A percentile compares a stretch with the other conserved stretches of the same genome.
Conservation (phyloP, 2,113 vertebrate species). For the Hippocampus abdominalis region DNA sequence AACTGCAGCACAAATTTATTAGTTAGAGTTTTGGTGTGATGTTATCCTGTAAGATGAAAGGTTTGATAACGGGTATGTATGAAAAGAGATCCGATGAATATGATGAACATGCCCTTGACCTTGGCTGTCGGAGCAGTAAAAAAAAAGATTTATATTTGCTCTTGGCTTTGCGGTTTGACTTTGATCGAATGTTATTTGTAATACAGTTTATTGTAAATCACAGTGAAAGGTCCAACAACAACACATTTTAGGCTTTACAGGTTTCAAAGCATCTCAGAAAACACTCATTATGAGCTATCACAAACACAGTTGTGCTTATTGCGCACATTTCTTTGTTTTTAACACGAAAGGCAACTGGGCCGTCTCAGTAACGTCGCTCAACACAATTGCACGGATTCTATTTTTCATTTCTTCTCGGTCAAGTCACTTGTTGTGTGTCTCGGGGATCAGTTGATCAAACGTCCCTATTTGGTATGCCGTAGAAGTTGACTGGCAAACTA, state of each 20-base stretch:
- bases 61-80: constrained; percentile 1
- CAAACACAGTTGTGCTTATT: too few relatives aligned
- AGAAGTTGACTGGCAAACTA: too few relatives aligned
- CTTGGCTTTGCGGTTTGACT: not conserved
- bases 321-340: too few relatives aligned
- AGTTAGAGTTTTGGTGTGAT: not conserved
- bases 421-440: too few relatives aligned
- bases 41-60: not conserved
- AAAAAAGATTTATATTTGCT: not conserved
- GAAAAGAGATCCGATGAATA: not conserved
- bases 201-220: not conserved
- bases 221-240: not conserved
- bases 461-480: too few relatives aligned
- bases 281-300: too few relatives aligned
- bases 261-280: not conserved
- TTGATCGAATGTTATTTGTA: not conserved
- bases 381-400: too few relatives aligned
- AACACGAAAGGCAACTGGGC: too few relatives aligned
- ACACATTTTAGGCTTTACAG: too few relatives aligned
- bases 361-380: too few relatives aligned
- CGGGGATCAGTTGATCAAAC: too few relatives aligned
- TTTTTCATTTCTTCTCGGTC: too few relatives aligned
- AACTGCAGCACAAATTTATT: not conserved
- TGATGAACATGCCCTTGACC: not conserved
- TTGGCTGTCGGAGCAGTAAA: not conserved